These are phyloP conservation scores for Aphelocoma californica DNA, from an alignment of 2,797 vertebrate genomes.

Conservation along the genomic window DNA sequence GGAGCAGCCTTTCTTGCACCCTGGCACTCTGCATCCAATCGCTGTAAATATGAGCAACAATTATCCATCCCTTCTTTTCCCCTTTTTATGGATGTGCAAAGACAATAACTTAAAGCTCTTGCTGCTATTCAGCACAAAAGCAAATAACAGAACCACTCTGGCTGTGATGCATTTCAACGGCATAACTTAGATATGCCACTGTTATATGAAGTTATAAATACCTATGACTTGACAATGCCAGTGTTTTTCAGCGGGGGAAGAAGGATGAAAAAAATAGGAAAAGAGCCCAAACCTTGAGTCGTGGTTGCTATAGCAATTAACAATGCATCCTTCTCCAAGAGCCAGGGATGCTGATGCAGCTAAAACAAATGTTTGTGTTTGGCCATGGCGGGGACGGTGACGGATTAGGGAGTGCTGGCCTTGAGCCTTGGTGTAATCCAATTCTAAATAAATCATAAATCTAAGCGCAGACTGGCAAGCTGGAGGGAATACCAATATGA, in stretches of 20 bases:
- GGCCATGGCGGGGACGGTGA: slow-evolving; percentile 67
- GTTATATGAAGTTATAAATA: slow-evolving; percentile 77
- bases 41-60: slow-evolving; percentile 64
- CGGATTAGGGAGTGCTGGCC: slow-evolving; percentile 74
- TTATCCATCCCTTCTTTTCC: slow-evolving; percentile 49
- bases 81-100: slow-evolving; percentile 42
- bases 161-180: slow-evolving; percentile 62
- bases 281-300: slow-evolving; percentile 20
- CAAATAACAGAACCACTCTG: slow-evolving; percentile 64
- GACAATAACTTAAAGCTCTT: slow-evolving; percentile 66
- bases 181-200: slow-evolving; percentile 52
- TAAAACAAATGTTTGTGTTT: slow-evolving; percentile 78
- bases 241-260: slow-evolving; percentile 32
- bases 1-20: background rate
- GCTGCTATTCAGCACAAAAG: slow-evolving; percentile 74
- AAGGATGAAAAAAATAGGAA: background rate
- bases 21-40: background rate
- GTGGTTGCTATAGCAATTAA: slow-evolving; percentile 75
- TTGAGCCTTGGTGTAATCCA: slow-evolving; percentile 73
- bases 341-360: slow-evolving; percentile 77
- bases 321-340: slow-evolving; percentile 53
- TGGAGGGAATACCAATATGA: slow-evolving; percentile 61
- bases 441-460: slow-evolving; percentile 80
- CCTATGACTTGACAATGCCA: slow-evolving; percentile 69
- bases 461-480: slow-evolving; percentile 56